phyloP scores from a whole-genome alignment of 2,113 vertebrate genomes.

The Hyaena hyaena region DNA sequence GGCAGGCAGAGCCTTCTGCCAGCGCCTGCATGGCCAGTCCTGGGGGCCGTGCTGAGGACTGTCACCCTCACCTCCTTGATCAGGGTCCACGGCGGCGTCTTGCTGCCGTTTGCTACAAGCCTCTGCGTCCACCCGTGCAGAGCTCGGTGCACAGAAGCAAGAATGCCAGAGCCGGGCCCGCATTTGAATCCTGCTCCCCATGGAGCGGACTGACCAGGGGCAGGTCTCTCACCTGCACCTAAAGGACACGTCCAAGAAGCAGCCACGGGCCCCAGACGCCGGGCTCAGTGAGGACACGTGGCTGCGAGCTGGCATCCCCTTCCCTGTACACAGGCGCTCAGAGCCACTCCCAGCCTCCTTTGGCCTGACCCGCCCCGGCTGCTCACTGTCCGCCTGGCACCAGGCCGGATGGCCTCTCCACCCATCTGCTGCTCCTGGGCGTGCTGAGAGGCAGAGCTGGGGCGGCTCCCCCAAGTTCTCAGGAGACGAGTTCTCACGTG shows the following conservation, averaged over 20 bases:
- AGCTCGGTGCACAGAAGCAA: not conserved
- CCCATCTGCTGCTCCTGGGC: not conserved
- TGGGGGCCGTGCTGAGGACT: too few relatives aligned
- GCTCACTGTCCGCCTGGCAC: not conserved
- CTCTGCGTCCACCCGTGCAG: not conserved
- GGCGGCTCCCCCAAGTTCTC: too few relatives aligned
- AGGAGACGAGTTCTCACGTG: too few relatives aligned
- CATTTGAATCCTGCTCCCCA: not conserved
- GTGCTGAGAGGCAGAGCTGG: not conserved
- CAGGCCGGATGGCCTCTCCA: not conserved
- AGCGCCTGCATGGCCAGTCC: not conserved
- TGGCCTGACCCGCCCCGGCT: too few relatives aligned
- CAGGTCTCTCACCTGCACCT: not conserved
- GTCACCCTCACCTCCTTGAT: not conserved
- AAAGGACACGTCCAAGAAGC: not conserved
- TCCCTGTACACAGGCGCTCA: not conserved
- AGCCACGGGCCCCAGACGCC: accelerated
- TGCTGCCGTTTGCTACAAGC: not conserved
- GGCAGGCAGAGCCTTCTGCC: not conserved
- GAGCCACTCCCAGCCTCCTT: not conserved
- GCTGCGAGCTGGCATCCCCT: not conserved
- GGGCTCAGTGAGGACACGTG: not conserved
- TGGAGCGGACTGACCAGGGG: not conserved
- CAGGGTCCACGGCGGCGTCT: accelerated
- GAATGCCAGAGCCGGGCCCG: not conserved